Percentiles rank a stretch among this genome's conserved stretches.
Conservation (phyloP, 2,113 vertebrate species). For the Leucopternis melanops region DNA sequence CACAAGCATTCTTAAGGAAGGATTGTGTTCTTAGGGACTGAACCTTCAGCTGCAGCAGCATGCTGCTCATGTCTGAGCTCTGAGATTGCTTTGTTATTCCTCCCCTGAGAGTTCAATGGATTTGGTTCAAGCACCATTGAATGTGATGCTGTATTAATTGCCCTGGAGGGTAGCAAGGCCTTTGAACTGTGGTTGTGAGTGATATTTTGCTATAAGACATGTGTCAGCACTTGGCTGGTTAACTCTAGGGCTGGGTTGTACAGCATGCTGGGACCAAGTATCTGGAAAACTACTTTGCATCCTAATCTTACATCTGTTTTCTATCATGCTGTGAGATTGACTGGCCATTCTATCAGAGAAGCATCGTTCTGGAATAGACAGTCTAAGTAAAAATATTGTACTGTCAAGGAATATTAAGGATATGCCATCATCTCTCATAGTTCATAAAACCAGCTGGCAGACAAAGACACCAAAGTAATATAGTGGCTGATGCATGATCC, state of each 20-base stretch:
- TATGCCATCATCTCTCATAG: conserved; percentile 43
- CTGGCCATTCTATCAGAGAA: conserved; percentile 68
- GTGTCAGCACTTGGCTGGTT: conserved; percentile 81
- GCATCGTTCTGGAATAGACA: conserved; percentile 62
- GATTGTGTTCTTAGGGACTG: conserved; percentile 5
- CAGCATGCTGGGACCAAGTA: conserved; percentile 76
- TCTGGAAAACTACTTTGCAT: conserved; percentile 82
- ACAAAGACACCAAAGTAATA: conserved; percentile 20
- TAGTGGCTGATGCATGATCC: conserved; percentile 5
- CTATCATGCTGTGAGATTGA: conserved; percentile 75
- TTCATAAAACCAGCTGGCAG: conserved; percentile 57
- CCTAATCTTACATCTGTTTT: conserved; percentile 82
- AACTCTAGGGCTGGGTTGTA: conserved; percentile 70
- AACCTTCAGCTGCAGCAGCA: conserved; percentile 57
- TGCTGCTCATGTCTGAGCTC: conserved; percentile 67
- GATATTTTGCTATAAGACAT: conserved; percentile 81
- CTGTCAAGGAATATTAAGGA: conserved; percentile 73
- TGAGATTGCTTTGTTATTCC: conserved; percentile 70
- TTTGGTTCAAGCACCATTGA: conserved; percentile 82
- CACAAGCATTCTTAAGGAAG: conserved; percentile 26
- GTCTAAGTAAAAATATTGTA: conserved; percentile 61
- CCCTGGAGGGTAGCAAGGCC: conserved; percentile 81
- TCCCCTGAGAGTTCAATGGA: conserved; percentile 73
- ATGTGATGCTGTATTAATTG: conserved; percentile 82
- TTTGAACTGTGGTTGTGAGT: conserved; percentile 84